A percentile compares a stretch with the other conserved stretches of the same genome.
These are phyloP conservation scores for Platichthys stellatus DNA, from an alignment of 2,113 vertebrate genomes.

Conservation along the genomic window DNA sequence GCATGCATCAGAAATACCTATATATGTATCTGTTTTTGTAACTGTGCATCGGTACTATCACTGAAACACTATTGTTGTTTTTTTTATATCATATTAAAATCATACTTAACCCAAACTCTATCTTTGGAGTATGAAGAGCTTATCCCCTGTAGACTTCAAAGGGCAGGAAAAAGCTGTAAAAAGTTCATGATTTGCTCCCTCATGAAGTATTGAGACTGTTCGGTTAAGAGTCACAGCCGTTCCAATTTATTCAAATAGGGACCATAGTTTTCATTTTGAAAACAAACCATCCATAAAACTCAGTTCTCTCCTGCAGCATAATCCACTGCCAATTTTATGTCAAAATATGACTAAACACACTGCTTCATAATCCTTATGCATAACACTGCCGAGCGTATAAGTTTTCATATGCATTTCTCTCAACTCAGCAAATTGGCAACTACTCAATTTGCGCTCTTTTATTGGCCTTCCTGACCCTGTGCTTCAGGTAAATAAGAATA, in stretches of 20 bases:
- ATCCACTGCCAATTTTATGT: conserved; percentile 17
- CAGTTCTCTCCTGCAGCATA: neutral
- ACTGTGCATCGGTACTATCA: neutral
- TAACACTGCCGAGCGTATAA: neutral
- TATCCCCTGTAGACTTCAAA: conserved; percentile 3
- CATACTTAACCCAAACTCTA: neutral
- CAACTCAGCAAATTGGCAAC: conserved; percentile 4
- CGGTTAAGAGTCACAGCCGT: neutral
- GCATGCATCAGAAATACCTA: conserved; percentile 2
- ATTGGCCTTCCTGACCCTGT: neutral
- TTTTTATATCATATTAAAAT: conserved; percentile 1
- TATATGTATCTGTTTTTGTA: neutral
- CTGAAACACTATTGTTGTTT: neutral
- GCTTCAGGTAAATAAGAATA: neutral
- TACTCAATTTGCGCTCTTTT: neutral
- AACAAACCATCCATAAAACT: conserved; percentile 6
- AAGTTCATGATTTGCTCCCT: neutral
- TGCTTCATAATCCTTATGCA: neutral
- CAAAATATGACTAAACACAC: neutral
- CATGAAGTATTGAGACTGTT: neutral
- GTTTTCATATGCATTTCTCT: neutral
- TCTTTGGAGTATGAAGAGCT: neutral
- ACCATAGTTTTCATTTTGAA: neutral
- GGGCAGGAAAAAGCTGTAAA: neutral
- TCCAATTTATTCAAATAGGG: neutral